phyloP scores from a whole-genome alignment of 2,888 invertebrate genomes.

The Gymnoscelis rufifasciata region DNA sequence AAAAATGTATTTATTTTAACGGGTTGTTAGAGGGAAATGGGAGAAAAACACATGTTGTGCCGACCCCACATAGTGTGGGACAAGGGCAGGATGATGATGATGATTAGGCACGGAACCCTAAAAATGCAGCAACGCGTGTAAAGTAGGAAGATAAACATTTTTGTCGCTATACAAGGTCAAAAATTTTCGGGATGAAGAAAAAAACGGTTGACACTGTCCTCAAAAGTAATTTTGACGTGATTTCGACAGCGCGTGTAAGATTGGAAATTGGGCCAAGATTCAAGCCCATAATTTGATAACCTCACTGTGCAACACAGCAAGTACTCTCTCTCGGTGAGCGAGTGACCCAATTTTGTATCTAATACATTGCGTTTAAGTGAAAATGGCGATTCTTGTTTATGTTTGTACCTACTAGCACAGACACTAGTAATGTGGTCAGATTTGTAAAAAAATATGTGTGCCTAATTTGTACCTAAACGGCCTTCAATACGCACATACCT shows the following conservation, averaged over 20 bases:
- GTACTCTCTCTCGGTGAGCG: slow-evolving; percentile 61
- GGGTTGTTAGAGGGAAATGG: no score
- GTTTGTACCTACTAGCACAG: no score
- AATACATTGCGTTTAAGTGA: slow-evolving; percentile 5
- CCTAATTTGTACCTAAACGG: no score
- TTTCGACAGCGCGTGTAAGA: slow-evolving; percentile 27
- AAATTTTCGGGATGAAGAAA: neutral
- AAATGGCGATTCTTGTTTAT: no score
- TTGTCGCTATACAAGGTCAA: neutral
- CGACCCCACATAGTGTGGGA: no score
- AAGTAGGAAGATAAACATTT: neutral
- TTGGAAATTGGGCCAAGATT: slow-evolving; percentile 48
- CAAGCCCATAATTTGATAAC: slow-evolving; percentile 50
- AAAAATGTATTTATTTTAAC: no score
- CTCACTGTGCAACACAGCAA: slow-evolving; percentile 47
- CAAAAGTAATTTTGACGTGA: slow-evolving; percentile 4
- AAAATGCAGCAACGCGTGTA: neutral
- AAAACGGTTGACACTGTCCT: neutral
- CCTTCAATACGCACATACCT: no score
- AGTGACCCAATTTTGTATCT: slow-evolving; percentile 57
- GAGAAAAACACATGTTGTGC: no score
- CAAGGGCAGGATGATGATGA: no score
- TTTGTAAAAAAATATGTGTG: no score
- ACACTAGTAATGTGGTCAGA: no score
- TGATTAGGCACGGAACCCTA: no score